phyloP scores from a whole-genome alignment of 2,797 vertebrate genomes.

The Furcifer pardalis region DNA sequence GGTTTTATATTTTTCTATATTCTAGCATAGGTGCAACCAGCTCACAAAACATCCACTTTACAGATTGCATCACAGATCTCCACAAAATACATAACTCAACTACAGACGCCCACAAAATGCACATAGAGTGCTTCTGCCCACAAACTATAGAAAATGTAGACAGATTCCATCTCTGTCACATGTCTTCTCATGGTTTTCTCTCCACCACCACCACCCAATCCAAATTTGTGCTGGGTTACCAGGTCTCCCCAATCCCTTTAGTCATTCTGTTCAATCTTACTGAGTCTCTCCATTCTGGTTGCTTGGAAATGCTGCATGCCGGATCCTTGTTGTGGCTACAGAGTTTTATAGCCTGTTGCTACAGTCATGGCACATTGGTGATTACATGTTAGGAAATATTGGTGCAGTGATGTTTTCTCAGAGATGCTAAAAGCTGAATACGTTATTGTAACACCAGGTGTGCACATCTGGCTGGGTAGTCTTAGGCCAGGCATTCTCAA shows the following conservation, averaged over 20 bases:
- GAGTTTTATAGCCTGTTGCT: background rate
- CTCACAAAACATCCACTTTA: background rate
- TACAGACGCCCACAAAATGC: background rate
- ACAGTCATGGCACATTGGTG: background rate
- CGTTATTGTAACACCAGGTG: background rate
- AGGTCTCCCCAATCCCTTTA: background rate
- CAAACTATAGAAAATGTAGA: background rate
- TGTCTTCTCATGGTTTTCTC: background rate
- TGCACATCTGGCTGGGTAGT: background rate
- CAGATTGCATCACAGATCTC: background rate
- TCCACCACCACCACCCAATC: background rate
- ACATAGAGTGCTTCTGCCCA: background rate
- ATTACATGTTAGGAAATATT: background rate
- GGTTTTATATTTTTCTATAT: too few relatives aligned
- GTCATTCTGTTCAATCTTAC: background rate
- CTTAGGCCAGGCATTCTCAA: too few relatives aligned
- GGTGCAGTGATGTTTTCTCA: background rate
- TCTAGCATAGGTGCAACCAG: too few relatives aligned
- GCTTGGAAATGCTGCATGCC: background rate
- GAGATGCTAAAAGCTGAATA: background rate
- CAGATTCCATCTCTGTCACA: too few relatives aligned
- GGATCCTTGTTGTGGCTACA: too few relatives aligned
- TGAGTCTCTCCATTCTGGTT: background rate
- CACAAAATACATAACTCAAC: background rate
- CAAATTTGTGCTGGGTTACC: background rate